Evolutionary conservation across 2,113 vertebrate species (phyloP), one percentile per base, ranked within the genome.

Genomic region (Tachysurus fulvidraco): DNA sequence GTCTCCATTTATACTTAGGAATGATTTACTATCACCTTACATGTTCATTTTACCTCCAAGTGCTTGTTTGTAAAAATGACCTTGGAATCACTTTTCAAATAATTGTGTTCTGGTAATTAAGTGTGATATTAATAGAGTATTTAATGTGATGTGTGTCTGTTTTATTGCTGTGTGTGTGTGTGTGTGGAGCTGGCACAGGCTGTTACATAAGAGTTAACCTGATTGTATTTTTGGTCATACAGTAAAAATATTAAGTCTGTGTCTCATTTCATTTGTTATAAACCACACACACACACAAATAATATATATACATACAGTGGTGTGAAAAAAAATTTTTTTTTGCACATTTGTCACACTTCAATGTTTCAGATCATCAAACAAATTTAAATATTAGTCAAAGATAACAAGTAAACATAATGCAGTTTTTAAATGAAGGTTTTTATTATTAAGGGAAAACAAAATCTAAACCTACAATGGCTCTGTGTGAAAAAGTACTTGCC

Each of bases 181-280:
- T 30, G 62, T 59, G 23, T 9, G 6, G 79, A 21, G 23, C 80
- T 78, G 67, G 41, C 79, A 59, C 28, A 65, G 52, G 16, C 41
- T 59, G 60, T 81, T 77, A 84, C 64, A 79, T 46, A 59, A 50
- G 80, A 81, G 28, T 82, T 36, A 87, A 82, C 23, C 44, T 67
- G 60, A 36, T 25, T 83, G 74, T 30, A 55, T 59, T 87, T n/a
- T 81, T 30, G 82, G 77, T 88, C 62, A 73, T 76, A 41, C 55
- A 41, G n/a, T 73, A 69, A 84, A 44, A 23, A 21, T 67, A 41
- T 41, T 57, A 46, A 55, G 69, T 76, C 21, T 82, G 65, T 85
- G 55, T 9, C 67, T 67, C 17, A 59, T 88, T 64, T 74, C 36
- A 52, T 67, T 14, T 67, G 28, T 28, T 28, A 13, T 30, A 67